phyloP scores from a whole-genome alignment of 2,797 vertebrate genomes.

The Hydrocynus forskahlii region DNA sequence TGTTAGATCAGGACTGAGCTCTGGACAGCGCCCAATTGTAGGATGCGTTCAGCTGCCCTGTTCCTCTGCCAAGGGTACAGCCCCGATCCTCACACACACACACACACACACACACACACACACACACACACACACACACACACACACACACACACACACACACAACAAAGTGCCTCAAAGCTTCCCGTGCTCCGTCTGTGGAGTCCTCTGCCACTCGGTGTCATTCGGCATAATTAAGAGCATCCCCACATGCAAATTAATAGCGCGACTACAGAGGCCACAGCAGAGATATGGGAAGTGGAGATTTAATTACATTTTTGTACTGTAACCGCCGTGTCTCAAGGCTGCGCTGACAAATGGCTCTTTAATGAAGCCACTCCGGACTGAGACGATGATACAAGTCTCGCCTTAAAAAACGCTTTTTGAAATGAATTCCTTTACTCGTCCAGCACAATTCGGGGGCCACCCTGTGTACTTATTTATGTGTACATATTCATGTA shows the following conservation, averaged over 20 bases:
- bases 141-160: not conserved
- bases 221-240: constrained; percentile 70
- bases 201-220: constrained; percentile 53
- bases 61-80: constrained; percentile 8
- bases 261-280: constrained; percentile 59
- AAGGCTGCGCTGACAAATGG: constrained; percentile 63
- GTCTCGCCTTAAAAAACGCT: constrained; percentile 42
- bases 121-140: not conserved
- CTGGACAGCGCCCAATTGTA: not conserved
- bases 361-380: constrained; percentile 57
- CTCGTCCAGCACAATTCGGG: no score
- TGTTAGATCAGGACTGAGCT: constrained; percentile 1
- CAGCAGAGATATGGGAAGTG: constrained; percentile 55
- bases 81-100: constrained; percentile 1
- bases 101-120: not conserved
- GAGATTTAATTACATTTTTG: constrained; percentile 68
- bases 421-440: no score
- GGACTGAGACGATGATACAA: constrained; percentile 51
- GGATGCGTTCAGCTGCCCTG: not conserved
- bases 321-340: constrained; percentile 63
- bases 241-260: constrained; percentile 65
- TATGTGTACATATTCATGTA: no score
- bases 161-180: not conserved
- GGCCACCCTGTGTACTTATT: no score
- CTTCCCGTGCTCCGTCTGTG: constrained; percentile 30